Conservation (phyloP, 2,888 invertebrate species). For the Ectemnius lituratus region DNA sequence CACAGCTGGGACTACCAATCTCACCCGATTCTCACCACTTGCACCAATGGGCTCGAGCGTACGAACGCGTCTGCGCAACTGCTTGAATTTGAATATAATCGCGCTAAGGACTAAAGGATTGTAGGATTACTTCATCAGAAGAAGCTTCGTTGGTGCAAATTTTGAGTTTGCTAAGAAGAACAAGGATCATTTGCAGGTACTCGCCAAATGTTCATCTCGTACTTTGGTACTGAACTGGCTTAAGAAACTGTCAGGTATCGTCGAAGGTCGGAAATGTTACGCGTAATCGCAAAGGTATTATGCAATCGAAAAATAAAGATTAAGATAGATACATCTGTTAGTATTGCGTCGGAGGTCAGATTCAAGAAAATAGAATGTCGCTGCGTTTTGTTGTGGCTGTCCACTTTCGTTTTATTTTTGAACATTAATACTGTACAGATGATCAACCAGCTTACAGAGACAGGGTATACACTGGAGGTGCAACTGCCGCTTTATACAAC, state of each 20-base stretch:
- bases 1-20: neutral
- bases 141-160: no score
- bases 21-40: neutral
- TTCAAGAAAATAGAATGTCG: no score
- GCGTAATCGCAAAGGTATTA: no score
- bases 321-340: no score
- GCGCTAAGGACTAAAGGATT: neutral
- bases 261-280: no score
- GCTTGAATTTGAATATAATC: neutral
- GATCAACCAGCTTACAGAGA: conserved; percentile 66
- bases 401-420: conserved; percentile 63
- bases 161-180: no score
- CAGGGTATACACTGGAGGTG: conserved; percentile 66
- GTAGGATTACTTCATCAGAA: no score
- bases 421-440: conserved; percentile 75
- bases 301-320: no score
- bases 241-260: neutral
- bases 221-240: no score
- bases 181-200: no score
- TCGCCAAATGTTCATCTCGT: no score
- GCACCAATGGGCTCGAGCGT: conserved; percentile 9
- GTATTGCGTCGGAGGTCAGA: no score
- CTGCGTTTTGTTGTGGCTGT: neutral
- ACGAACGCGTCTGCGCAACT: neutral
- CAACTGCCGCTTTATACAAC: conserved; percentile 51